Percentiles rank a stretch among this genome's conserved stretches.
These are phyloP conservation scores for Botrylloides violaceus DNA, from an alignment of 23 tunicate genomes.

Conservation along the genomic window DNA sequence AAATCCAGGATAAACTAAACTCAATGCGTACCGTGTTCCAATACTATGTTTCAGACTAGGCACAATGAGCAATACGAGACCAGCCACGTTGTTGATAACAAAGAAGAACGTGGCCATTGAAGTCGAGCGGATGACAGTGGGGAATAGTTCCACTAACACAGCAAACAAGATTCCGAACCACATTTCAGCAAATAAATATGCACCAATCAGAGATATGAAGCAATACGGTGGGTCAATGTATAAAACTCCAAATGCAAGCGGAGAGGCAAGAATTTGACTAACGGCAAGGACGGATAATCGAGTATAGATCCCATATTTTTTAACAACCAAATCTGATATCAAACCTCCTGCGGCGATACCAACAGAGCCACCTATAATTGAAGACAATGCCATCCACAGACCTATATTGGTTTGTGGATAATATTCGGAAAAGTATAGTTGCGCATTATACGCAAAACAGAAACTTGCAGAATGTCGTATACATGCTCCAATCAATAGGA, in stretches of 20 bases:
- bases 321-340: conserved; percentile 64
- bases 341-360: conserved; percentile 89
- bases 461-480: conserved; percentile 90
- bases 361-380: conserved; percentile 73
- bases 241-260: conserved; percentile 71
- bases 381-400: conserved; percentile 60
- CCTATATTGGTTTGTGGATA: conserved; percentile 54
- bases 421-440: conserved; percentile 61
- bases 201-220: conserved; percentile 55
- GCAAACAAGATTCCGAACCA: conserved; percentile 81
- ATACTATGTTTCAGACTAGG: conserved; percentile 33
- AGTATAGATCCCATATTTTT: conserved; percentile 44
- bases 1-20: conserved; percentile 80
- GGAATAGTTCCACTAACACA: conserved; percentile 50
- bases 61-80: conserved; percentile 49
- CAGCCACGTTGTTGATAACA: conserved; percentile 71
- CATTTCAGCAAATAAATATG: conserved; percentile 85
- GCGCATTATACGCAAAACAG: conserved; percentile 94
- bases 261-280: conserved; percentile 76
- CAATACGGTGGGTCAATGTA: conserved; percentile 80
- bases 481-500: conserved; percentile 60
- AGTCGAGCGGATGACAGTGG: conserved; percentile 46
- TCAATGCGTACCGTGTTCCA: conserved; percentile 54
- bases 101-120: conserved; percentile 49
- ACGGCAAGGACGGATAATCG: conserved; percentile 71